Base-by-base conservation (phyloP, 2,113 vertebrate species). In the Caranx melampygus region DNA sequence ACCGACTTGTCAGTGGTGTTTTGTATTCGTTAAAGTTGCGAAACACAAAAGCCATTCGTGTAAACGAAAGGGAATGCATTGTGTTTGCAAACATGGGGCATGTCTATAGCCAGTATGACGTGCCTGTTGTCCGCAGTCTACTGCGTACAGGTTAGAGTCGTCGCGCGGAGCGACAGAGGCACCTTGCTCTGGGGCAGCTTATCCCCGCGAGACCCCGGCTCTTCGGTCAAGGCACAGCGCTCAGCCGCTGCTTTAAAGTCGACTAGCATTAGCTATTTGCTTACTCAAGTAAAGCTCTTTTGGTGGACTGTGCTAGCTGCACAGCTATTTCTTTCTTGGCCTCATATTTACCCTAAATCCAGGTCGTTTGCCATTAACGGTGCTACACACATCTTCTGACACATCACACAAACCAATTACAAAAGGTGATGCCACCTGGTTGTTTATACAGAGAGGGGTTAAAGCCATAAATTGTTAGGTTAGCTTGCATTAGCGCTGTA, bases 101-200 rank as follows among this genome's bases (percentile, higher is more conserved):
- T 12, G 5, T 54, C 37, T 33, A 12, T 21, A 0, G 37, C 71
- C 59, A 34, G 49, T 3, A 12, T 67, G 68, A 37, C 68, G 87
- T 42, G 37, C 37, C n/a, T 54, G 60, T 52, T 74, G 45, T 62
- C 71, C 34, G 71, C 51, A 55, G 20, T 44, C 37, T 69, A 57
- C 59, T 82, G 73, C 74, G 82, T 54, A 63, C 72, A 75, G 65
- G 82, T 79, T 57, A 33, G 65, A 15, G 14, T n/a, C 3, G 73
- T 72, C 20, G 58, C 16, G 54, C 68, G 62, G 52, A 71, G 63
- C 59, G 21, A 26, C 65, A 4, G 72, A 63, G 59, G 21, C 69
- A 52, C 71, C 58, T 72, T 57, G 47, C 67, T 57, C 34, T 6
- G 40, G 79, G 79, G 44, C 83, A 34, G 73, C 5, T 37, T 16